phyloP scores from a whole-genome alignment of 1,140 invertebrate species.

The Araneus ventricosus region DNA sequence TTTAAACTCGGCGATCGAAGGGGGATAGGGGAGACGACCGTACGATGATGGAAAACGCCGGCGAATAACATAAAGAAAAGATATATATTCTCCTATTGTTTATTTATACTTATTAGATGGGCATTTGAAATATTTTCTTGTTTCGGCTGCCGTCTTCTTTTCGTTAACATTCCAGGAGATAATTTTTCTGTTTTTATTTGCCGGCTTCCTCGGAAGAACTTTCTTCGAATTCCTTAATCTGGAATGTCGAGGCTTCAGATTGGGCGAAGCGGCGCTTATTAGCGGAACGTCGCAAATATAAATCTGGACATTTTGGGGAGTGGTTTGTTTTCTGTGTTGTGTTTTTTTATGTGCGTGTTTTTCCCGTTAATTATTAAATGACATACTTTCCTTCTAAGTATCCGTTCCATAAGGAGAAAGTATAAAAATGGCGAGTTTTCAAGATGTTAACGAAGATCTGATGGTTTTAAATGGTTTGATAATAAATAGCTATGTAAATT shows the following conservation, averaged over 20 bases:
- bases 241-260: not conserved
- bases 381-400: too few relatives aligned
- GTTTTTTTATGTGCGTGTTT: not conserved
- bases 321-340: not conserved
- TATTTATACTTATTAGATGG: slow-evolving; percentile 59
- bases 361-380: not conserved
- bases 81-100: slow-evolving; percentile 47
- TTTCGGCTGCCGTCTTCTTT: slow-evolving; percentile 24
- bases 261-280: not conserved
- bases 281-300: not conserved
- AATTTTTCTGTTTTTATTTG: not conserved
- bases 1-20: not conserved
- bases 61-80: slow-evolving; percentile 43
- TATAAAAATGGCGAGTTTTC: not conserved
- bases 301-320: not conserved
- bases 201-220: not conserved
- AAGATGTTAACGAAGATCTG: too few relatives aligned
- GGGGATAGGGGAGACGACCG: not conserved
- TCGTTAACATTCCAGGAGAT: slow-evolving; percentile 51
- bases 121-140: slow-evolving; percentile 47
- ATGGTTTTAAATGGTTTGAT: too few relatives aligned
- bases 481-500: too few relatives aligned
- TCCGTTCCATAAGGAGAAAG: too few relatives aligned
- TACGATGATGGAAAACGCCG: slow-evolving; percentile 36
- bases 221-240: not conserved